A percentile compares a stretch with the other conserved stretches of the same genome.
phyloP scores from a whole-genome alignment of 2,113 vertebrate genomes.

The Mobula hypostoma region DNA sequence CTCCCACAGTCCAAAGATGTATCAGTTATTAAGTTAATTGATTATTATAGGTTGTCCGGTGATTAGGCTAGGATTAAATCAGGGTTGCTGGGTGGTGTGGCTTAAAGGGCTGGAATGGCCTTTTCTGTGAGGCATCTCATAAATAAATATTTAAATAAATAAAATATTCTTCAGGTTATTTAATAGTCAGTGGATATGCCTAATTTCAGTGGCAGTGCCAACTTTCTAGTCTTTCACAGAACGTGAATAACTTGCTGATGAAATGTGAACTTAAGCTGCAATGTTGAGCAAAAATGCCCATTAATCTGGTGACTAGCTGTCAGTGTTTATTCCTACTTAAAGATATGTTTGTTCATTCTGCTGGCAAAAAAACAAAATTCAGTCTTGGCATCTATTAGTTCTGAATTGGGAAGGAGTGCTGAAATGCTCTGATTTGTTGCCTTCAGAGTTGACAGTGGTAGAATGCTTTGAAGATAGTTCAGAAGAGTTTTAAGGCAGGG shows the following conservation, averaged over 20 bases:
- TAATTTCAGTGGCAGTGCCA: too few species aligned
- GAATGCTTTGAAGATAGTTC: slow-evolving; percentile 19
- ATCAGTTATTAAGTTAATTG: too few species aligned
- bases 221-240: too few species aligned
- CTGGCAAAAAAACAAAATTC: slow-evolving; percentile 3
- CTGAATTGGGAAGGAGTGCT: background rate
- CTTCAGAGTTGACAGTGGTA: background rate
- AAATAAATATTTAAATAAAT: too few species aligned
- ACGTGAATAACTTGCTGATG: background rate
- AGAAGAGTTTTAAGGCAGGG: background rate
- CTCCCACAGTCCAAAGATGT: too few species aligned
- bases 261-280: background rate
- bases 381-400: background rate
- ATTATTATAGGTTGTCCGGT: too few species aligned
- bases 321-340: background rate
- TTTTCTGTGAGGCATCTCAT: too few species aligned
- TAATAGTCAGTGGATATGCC: background rate
- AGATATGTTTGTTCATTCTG: background rate
- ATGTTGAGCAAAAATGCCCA: background rate
- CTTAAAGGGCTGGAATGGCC: too few species aligned
- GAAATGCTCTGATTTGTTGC: background rate
- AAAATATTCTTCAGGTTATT: background rate
- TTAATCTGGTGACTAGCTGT: background rate
- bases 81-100: too few species aligned
- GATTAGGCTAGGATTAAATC: too few species aligned